Percentiles rank a stretch among this genome's conserved stretches.
Conservation (phyloP, 2,888 invertebrate genomes). For the Drosophila aldrichi region DNA sequence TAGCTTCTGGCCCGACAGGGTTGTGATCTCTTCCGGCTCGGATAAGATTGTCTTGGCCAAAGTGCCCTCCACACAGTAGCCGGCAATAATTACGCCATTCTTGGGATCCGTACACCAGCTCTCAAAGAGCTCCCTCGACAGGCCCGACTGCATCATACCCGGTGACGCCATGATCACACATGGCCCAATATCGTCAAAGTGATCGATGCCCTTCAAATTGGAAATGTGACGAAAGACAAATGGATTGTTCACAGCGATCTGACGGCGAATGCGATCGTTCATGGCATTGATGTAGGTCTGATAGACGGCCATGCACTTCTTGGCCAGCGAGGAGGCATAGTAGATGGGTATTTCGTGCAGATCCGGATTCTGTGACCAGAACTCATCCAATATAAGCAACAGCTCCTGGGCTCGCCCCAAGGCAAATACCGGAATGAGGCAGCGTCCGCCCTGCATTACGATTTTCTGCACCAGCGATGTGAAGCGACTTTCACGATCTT, state of each 20-base stretch:
- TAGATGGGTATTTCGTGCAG: slow-evolving; percentile 99
- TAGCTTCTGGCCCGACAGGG: slow-evolving; percentile 97
- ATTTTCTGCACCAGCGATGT: slow-evolving; percentile 97
- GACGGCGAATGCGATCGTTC: slow-evolving; percentile 98
- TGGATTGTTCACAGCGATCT: slow-evolving; percentile 99
- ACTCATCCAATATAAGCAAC: slow-evolving; percentile 97
- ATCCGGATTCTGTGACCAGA: slow-evolving; percentile 93
- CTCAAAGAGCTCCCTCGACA: slow-evolving; percentile 98
- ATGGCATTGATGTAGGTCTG: slow-evolving; percentile 99
- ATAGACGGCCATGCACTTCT: slow-evolving; percentile 99
- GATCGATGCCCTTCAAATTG: slow-evolving; percentile 97
- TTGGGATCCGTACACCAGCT: slow-evolving; percentile 99
- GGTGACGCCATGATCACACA: slow-evolving; percentile 99
- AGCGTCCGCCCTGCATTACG: slow-evolving; percentile 98
- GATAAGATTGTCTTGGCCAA: slow-evolving; percentile 96
- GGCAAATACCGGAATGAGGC: slow-evolving; percentile 99
- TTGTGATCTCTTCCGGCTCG: slow-evolving; percentile 98
- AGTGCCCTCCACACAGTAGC: slow-evolving; percentile 96
- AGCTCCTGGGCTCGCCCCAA: slow-evolving; percentile 98
- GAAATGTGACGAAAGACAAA: slow-evolving; percentile 99
- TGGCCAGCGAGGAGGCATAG: slow-evolving; percentile 99
- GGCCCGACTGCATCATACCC: slow-evolving; percentile 99
- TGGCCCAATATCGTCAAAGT: slow-evolving; percentile 99
- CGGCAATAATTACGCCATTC: slow-evolving; percentile 99
- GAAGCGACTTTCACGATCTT: slow-evolving; percentile 97